Evolutionary conservation across 2,113 vertebrate genomes (phyloP), one percentile per base, ranked within the genome.

Genomic region (Hoplias malabaricus): DNA sequence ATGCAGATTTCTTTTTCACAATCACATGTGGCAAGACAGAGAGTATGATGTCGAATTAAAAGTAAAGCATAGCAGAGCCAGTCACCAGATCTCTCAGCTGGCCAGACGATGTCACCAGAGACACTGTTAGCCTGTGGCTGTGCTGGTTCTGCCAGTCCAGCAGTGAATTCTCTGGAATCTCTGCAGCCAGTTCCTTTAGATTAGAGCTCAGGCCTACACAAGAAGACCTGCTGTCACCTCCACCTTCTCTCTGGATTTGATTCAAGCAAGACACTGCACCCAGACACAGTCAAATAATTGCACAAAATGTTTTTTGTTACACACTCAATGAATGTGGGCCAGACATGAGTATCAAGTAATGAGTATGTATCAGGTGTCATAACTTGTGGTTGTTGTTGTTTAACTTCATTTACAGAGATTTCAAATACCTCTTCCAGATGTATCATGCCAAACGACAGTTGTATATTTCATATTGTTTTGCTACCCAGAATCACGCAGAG

Each of bases 31-130:
- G 40, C 40, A 74, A 38, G 19, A 50, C 11, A 6, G 14, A 75
- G 21, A 38, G 71, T 67, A 85, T 33, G 65, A 82, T 9, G 59
- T 27, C 42, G 42, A 78, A 8, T 54, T 11, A 75, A 56, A 11
- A 66, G 10, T n/a, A 33, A 69, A 31, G 43, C 48, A 46, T 46
- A 42, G 67, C 8, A 0, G 3, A 42, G 73, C 40, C n/a, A 21
- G 70, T 83, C 83, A 68, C 62, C 43, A 76, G 65, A 78, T 86
- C 77, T 87, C 86, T 89, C 83, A 76, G 85, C 86, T 87, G 87
- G 87, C 86, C 88, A 90, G 87, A 89, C 86, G 87, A 88, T 87
- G 88, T 87, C 86, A 88, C 82, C 66, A 80, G 88, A 88, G 86
- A 87, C 83, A 80, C 84, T 75, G 86, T 84, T 81, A 80, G 50